A percentile compares a stretch with the other conserved stretches of the same genome.
Evolutionary conservation across 2,888 invertebrate genomes (phyloP).

Genomic region (Mantis religiosa): DNA sequence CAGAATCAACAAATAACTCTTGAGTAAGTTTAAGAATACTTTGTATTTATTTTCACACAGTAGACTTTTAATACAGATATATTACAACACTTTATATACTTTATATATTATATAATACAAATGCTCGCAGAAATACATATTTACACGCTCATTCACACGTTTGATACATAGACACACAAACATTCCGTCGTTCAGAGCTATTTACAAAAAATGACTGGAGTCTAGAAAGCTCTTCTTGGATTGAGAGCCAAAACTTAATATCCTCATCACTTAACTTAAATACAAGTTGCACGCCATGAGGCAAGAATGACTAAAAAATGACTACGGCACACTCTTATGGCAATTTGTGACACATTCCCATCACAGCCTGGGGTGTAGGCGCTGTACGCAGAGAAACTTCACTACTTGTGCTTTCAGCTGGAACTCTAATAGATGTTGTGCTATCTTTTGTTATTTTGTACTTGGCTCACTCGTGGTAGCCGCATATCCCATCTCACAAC

Average conservation of each 20-base stretch:
- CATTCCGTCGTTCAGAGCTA: neutral
- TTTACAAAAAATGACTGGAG: neutral
- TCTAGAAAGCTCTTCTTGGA: neutral
- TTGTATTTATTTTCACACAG: neutral
- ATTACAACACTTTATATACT: neutral
- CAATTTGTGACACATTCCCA: neutral
- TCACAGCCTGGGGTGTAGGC: no score
- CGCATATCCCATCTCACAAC: neutral
- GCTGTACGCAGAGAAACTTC: no score
- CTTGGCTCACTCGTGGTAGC: neutral
- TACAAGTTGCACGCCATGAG: neutral
- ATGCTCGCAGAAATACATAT: neutral
- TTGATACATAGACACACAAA: no score
- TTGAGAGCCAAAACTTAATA: neutral
- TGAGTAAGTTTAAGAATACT: neutral
- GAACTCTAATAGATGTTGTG: neutral
- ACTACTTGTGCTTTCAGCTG: neutral
- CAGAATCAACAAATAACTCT: no score
- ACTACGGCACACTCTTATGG: constrained; percentile 26
- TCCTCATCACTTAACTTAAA: neutral
- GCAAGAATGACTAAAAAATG: constrained; percentile 10
- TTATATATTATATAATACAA: neutral
- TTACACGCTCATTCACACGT: neutral
- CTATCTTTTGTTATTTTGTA: neutral
- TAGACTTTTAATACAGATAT: neutral